Evolutionary conservation across 2,888 invertebrate genomes (phyloP), one percentile per base, ranked within the genome.

Genomic region (Drosophila buzzatii): DNA sequence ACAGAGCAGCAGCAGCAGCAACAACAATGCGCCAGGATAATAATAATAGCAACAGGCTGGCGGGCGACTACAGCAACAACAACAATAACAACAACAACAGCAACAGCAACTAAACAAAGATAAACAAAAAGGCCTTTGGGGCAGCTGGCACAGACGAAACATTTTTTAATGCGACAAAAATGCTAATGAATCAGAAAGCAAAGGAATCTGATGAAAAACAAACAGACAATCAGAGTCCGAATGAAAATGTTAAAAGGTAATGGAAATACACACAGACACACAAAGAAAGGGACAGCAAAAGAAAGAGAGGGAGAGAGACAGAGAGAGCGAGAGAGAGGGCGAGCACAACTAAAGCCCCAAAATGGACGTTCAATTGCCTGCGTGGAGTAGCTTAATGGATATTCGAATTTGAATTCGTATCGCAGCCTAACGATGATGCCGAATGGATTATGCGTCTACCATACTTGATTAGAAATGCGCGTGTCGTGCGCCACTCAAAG

Each of bases 121-220:
- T 80, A 80, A 80, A 81, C 53, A 66, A 76, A 76, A 73, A 73
- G 66, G 66, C 64, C 81, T 64, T 51, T 62, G 63, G 66, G 66
- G 67, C 63, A 55, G 64, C 51, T 57, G 44, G 39, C 44, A 58
- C 45, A 73, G 62, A 53, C 58, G 51, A 65, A 70, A 67, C 55
- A 70, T 61, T 73, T 79, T 81, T 75, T 72, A 75, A 79, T 78
- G 67, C 71, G 80, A 81, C 77, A 82, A 77, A 85, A 90, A 90
- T 90, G 82, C 78, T 88, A 90, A 88, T 89, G 88, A 86, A 85
- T 80, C 74, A 62, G 63, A 37, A 20, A 52, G 64, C 68, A 44
- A 61, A 58, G 55, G 67, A 82, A 85, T 82, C 80, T 85, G 85
- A 76, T 83, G 88, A 76, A 88, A 83, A 82, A 67, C 88, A 82